Conservation (phyloP, 1,140 invertebrate genomes). For the Anastrepha obliqua region DNA sequence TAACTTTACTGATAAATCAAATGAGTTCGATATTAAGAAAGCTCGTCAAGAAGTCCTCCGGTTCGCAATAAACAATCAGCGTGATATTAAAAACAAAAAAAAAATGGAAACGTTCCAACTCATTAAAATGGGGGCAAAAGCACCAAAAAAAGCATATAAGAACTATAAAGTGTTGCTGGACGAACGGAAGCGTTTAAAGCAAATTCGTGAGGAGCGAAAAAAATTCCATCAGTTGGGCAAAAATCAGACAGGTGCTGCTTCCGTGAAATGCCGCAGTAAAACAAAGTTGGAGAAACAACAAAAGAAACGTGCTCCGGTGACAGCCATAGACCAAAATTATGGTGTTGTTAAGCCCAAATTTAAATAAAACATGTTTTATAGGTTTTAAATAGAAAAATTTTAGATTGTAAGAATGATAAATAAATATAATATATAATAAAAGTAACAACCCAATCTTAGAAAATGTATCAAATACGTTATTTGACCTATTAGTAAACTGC, state of each 20-base stretch:
- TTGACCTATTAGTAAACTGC: background rate
- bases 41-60: slow-evolving; percentile 80
- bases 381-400: too few species aligned
- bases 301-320: slow-evolving; percentile 70
- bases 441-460: background rate
- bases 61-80: slow-evolving; percentile 79
- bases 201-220: slow-evolving; percentile 70
- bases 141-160: slow-evolving; percentile 76
- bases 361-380: slow-evolving; percentile 57
- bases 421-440: too few species aligned
- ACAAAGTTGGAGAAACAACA: slow-evolving; percentile 67
- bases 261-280: slow-evolving; percentile 74
- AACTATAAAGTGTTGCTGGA: slow-evolving; percentile 78
- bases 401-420: too few species aligned
- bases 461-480: slow-evolving; percentile 61
- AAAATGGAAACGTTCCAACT: slow-evolving; percentile 78
- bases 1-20: slow-evolving; percentile 52
- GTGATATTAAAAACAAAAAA: slow-evolving; percentile 76
- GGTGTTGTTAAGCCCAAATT: slow-evolving; percentile 70
- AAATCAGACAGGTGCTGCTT: slow-evolving; percentile 74
- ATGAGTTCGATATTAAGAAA: slow-evolving; percentile 77
- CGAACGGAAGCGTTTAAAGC: slow-evolving; percentile 71
- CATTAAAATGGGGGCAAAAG: slow-evolving; percentile 80
- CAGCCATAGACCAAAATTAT: slow-evolving; percentile 69
- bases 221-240: slow-evolving; percentile 76